Percentiles rank a stretch among this genome's conserved stretches.
Evolutionary conservation across 2,888 invertebrate species (phyloP).

Genomic region (Stramonita haemastoma): DNA sequence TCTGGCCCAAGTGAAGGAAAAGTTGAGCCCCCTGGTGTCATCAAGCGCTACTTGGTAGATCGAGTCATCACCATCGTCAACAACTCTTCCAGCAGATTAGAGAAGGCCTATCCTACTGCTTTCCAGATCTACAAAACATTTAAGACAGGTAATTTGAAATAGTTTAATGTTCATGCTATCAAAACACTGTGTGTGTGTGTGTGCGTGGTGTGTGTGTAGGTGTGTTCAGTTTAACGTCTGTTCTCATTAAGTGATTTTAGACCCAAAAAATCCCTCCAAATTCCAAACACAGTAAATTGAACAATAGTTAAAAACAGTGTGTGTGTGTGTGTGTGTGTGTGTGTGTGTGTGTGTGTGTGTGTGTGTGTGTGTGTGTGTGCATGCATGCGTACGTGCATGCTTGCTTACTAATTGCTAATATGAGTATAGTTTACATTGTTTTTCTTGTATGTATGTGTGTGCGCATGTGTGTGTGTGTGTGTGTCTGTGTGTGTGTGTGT

Average conservation of each 20-base stretch:
- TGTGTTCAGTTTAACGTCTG: no score
- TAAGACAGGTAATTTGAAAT: constrained; percentile 46
- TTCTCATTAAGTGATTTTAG: no score
- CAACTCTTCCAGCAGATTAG: constrained; percentile 44
- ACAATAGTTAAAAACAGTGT: no score
- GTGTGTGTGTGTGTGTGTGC: no score
- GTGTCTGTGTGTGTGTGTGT: neutral
- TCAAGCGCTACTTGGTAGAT: constrained; percentile 48
- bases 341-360: neutral
- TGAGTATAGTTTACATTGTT: neutral
- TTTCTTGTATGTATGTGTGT: no score
- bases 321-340: no score
- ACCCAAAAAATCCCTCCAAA: no score
- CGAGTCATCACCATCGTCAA: constrained; percentile 47
- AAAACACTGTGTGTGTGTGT: no score
- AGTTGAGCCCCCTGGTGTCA: constrained; percentile 44
- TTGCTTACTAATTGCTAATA: neutral
- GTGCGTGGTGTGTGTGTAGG: no score
- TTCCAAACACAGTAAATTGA: no score
- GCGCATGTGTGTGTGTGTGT: neutral
- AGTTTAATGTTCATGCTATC: no score
- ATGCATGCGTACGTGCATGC: neutral
- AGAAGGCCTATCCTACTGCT: constrained; percentile 51
- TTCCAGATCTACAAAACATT: constrained; percentile 54
- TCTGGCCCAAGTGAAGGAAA: constrained; percentile 40